Evolutionary conservation across 2,888 invertebrate species (phyloP).

Genomic region (Eulithis prunata): DNA sequence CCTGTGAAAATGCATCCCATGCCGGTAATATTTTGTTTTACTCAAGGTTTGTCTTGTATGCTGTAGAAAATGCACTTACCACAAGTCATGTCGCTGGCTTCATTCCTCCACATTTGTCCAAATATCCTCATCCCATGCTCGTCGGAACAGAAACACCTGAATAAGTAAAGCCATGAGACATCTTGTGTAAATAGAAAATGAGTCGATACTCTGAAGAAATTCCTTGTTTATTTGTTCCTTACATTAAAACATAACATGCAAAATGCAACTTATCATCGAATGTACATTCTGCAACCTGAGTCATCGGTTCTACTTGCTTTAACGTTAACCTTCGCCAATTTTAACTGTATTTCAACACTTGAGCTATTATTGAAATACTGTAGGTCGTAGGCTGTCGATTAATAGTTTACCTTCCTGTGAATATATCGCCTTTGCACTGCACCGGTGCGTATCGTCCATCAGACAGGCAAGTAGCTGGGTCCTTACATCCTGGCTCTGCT

Average conservation of each 20-base stretch:
- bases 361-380: constrained; percentile 7
- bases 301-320: constrained; percentile 3
- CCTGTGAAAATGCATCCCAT: constrained; percentile 24
- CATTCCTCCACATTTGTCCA: constrained; percentile 86
- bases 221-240: constrained; percentile 7
- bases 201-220: constrained; percentile 22
- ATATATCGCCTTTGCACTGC: constrained; percentile 87
- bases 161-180: constrained; percentile 38
- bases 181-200: constrained; percentile 31
- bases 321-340: constrained; percentile 5
- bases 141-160: constrained; percentile 88
- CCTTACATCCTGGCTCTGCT: constrained; percentile 48
- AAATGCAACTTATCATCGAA: constrained; percentile 12
- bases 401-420: constrained; percentile 81
- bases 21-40: constrained; percentile 17
- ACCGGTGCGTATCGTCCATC: constrained; percentile 85
- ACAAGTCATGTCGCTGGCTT: constrained; percentile 86
- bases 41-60: not conserved
- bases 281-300: constrained; percentile 17
- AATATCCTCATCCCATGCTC: constrained; percentile 85
- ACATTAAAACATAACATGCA: constrained; percentile 4
- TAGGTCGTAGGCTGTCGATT: not conserved
- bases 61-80: constrained; percentile 70
- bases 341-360: constrained; percentile 6
- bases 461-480: constrained; percentile 75